These are phyloP conservation scores for Pseudococcus jackbeardsleyi DNA, from an alignment of 2,888 invertebrate genomes.

Conservation along the genomic window DNA sequence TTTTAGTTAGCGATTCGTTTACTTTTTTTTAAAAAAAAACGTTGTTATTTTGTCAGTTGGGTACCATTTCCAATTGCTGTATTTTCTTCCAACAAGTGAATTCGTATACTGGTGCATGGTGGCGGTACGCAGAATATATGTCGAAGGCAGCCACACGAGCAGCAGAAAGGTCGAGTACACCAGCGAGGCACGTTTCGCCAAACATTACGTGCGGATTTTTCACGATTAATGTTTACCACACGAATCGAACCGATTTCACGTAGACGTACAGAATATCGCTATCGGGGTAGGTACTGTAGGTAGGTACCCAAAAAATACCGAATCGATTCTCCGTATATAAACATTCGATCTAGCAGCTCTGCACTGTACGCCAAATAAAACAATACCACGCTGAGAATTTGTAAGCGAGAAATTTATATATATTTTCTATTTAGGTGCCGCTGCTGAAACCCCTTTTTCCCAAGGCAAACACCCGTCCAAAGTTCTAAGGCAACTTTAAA, in stretches of 20 bases:
- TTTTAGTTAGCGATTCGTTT: no score
- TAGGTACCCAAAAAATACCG: neutral
- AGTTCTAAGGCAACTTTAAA: slow-evolving; percentile 30
- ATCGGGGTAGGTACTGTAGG: neutral
- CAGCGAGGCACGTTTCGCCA: slow-evolving; percentile 26
- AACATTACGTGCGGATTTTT: slow-evolving; percentile 46
- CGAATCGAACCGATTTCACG: slow-evolving; percentile 18
- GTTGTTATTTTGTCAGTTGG: no score
- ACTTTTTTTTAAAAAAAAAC: no score
- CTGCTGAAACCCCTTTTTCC: neutral
- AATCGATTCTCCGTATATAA: slow-evolving; percentile 21
- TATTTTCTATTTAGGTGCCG: neutral
- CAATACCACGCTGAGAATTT: slow-evolving; percentile 16
- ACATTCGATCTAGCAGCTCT: neutral
- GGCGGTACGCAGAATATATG: no score
- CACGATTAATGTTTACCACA: slow-evolving; percentile 40
- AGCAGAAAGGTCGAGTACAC: no score
- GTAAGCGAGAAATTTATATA: slow-evolving; percentile 13
- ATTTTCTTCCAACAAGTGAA: slow-evolving; percentile 16
- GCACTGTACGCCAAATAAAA: neutral
- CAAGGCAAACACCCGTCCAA: neutral
- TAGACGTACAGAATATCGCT: neutral
- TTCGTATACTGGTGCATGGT: neutral
- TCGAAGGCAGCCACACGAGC: no score
- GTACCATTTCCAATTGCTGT: no score